Conservation (phyloP, 2,113 vertebrate genomes). For the Pangasianodon hypophthalmus region DNA sequence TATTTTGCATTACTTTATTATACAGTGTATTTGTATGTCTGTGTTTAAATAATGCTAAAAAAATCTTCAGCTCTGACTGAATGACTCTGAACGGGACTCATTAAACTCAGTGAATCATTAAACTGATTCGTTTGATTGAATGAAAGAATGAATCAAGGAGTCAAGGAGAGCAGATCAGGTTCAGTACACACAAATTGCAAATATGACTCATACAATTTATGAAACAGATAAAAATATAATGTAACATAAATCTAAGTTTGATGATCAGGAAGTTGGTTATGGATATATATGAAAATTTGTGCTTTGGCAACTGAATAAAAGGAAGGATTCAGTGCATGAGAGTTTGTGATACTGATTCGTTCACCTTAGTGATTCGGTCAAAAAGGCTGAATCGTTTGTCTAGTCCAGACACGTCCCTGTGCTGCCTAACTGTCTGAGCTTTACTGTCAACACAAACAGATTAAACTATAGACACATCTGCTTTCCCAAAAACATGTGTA, state of each 20-base stretch:
- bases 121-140: not conserved
- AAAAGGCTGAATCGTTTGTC: not conserved
- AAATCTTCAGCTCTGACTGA: not conserved
- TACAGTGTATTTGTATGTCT: not conserved
- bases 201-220: not conserved
- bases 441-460: not conserved
- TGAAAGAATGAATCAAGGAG: not conserved
- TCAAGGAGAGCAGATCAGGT: not conserved
- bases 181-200: not conserved
- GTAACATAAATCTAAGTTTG: not conserved
- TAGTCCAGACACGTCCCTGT: not conserved
- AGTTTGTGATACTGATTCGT: not conserved
- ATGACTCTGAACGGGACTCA: not conserved
- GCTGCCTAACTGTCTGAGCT: not conserved
- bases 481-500: not conserved
- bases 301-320: not conserved
- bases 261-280: not conserved
- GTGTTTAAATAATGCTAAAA: not conserved
- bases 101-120: not conserved
- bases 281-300: not conserved
- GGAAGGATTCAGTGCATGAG: not conserved
- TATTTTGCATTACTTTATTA: not conserved
- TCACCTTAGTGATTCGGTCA: not conserved
- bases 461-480: not conserved
- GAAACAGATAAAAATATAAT: not conserved